These are phyloP conservation scores for Coptodon rendalli DNA, from an alignment of 2,113 vertebrate genomes.

Conservation along the genomic window DNA sequence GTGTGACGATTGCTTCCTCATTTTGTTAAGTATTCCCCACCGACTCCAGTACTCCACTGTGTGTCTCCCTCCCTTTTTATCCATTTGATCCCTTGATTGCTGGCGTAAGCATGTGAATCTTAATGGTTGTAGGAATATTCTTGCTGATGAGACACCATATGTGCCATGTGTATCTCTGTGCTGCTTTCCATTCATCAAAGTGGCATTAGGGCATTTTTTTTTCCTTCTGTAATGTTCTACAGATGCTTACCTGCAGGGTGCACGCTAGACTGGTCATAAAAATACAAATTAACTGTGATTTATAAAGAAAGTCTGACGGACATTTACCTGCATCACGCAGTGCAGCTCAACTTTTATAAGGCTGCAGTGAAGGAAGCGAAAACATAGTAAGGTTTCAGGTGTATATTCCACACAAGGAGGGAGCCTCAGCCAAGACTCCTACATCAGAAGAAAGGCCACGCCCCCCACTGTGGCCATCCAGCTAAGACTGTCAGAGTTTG, in stretches of 20 bases:
- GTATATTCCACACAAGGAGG: neutral
- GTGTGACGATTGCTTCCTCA: neutral
- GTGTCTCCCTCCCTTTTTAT: neutral
- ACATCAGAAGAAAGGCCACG: neutral
- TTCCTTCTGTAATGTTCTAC: neutral
- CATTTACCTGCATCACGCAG: neutral
- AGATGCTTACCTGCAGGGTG: neutral
- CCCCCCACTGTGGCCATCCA: neutral
- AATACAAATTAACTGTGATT: neutral
- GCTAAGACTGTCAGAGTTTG: neutral
- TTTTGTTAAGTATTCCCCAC: constrained; percentile 4
- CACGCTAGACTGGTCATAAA: neutral
- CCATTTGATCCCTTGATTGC: constrained; percentile 9
- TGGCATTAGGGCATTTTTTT: neutral
- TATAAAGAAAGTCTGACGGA: neutral
- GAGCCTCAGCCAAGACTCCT: neutral
- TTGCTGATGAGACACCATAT: neutral
- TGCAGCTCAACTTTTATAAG: neutral
- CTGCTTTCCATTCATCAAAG: neutral
- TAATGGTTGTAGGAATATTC: neutral
- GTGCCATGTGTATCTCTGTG: neutral
- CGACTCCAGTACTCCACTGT: neutral
- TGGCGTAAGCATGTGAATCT: neutral
- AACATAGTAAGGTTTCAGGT: neutral
- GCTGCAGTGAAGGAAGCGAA: accelerated